Conservation (phyloP, 2,797 vertebrate species). For the Pseudomugil tenellus region DNA sequence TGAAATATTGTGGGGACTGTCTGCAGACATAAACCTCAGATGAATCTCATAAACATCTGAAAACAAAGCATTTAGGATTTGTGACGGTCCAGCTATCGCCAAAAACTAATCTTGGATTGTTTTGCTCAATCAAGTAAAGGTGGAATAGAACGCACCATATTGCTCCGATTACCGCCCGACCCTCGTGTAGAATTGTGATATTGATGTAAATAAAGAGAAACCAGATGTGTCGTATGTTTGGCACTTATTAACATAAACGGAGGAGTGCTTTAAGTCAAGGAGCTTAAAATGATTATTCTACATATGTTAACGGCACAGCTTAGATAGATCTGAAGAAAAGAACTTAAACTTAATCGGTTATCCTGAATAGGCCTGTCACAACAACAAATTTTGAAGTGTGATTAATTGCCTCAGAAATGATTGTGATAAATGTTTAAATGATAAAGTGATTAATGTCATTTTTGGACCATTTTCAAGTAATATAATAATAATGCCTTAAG, state of each 20-base stretch:
- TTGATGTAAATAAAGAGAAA: slow-evolving; percentile 14
- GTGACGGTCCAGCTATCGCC: slow-evolving; percentile 74
- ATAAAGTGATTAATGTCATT: too few species aligned
- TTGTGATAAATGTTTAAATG: too few species aligned
- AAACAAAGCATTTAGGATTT: slow-evolving; percentile 53
- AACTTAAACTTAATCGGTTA: slow-evolving; percentile 6
- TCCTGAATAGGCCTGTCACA: too few species aligned
- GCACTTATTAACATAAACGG: slow-evolving; percentile 30
- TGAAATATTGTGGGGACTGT: slow-evolving; percentile 69
- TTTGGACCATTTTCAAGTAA: too few species aligned
- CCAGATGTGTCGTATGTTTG: slow-evolving; percentile 28
- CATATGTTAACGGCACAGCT: slow-evolving; percentile 38
- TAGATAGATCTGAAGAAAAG: not conserved
- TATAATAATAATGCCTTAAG: too few species aligned
- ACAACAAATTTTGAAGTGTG: too few species aligned
- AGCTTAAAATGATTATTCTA: slow-evolving; percentile 65
- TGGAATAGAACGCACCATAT: slow-evolving; percentile 36
- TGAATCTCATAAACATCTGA: slow-evolving; percentile 36
- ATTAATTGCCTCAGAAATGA: too few species aligned
- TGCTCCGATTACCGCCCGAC: slow-evolving; percentile 54
- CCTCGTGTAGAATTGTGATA: slow-evolving; percentile 14
- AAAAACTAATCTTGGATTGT: slow-evolving; percentile 32
- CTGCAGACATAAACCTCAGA: slow-evolving; percentile 50
- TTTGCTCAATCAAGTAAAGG: slow-evolving; percentile 29
- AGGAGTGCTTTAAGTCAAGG: slow-evolving; percentile 17